Evolutionary conservation across 1,140 invertebrate species (phyloP).

Genomic region (Andricus grossulariae): DNA sequence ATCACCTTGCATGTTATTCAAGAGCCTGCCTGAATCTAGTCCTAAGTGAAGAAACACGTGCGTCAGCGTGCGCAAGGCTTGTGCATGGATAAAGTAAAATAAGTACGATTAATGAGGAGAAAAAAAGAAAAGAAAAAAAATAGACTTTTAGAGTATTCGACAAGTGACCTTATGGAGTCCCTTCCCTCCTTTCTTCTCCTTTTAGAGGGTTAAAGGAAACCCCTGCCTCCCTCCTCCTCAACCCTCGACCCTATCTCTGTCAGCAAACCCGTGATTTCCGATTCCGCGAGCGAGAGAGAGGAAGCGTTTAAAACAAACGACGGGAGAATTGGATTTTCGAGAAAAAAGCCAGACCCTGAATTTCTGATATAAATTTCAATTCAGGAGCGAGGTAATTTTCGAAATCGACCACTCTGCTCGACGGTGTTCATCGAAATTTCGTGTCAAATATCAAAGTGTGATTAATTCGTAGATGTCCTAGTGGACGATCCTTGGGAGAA

Average conservation of each 20-base stretch:
- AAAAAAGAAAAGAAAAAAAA: slow-evolving; percentile 43
- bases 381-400: not conserved
- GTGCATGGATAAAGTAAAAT: slow-evolving; percentile 42
- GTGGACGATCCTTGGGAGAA: slow-evolving; percentile 25
- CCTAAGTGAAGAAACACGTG: slow-evolving; percentile 49
- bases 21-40: slow-evolving; percentile 55
- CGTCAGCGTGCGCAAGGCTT: slow-evolving; percentile 41
- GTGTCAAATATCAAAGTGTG: slow-evolving; percentile 32
- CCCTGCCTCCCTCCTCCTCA: slow-evolving; percentile 28
- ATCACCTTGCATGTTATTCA: slow-evolving; percentile 39
- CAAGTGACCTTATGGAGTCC: slow-evolving; percentile 54
- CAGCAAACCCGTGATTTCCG: slow-evolving; percentile 10
- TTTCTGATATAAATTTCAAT: too few relatives aligned
- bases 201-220: slow-evolving; percentile 9
- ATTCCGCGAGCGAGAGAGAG: slow-evolving; percentile 12
- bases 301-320: not conserved
- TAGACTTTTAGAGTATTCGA: slow-evolving; percentile 53
- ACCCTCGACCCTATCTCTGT: slow-evolving; percentile 30
- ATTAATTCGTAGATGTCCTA: not conserved
- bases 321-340: slow-evolving; percentile 1
- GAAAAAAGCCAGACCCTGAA: not conserved
- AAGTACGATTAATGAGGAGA: not conserved
- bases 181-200: slow-evolving; percentile 31
- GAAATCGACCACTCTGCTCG: slow-evolving; percentile 14
- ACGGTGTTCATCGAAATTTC: slow-evolving; percentile 33